phyloP scores from a whole-genome alignment of 2,113 vertebrate genomes.

The Anser cygnoides region DNA sequence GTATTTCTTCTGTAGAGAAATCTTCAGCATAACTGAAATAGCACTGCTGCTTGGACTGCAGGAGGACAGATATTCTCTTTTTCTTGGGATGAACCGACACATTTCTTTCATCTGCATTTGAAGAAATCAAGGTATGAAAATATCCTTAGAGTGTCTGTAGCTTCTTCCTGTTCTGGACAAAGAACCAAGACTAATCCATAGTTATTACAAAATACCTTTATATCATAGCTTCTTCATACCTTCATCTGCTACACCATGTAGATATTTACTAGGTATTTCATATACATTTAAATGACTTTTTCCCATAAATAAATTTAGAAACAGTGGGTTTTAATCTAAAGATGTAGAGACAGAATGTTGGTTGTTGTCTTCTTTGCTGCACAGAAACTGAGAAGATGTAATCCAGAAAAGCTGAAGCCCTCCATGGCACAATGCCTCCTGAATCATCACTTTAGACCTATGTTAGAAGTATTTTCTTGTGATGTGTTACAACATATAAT shows the following conservation, averaged over 20 bases:
- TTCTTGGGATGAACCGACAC: not conserved
- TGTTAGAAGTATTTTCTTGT: not conserved
- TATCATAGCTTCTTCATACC: not conserved
- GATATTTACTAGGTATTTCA: not conserved
- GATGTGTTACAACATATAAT: not conserved
- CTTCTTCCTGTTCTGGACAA: not conserved
- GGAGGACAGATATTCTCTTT: not conserved
- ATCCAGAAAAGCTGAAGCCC: not conserved
- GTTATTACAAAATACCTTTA: not conserved
- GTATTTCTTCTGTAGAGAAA: not conserved
- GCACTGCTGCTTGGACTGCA: not conserved
- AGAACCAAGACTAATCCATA: not conserved
- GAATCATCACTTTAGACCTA: not conserved
- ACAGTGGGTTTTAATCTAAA: not conserved
- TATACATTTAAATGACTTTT: not conserved
- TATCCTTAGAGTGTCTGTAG: not conserved
- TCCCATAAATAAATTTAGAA: too few species aligned
- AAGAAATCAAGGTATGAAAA: not conserved
- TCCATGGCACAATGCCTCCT: not conserved
- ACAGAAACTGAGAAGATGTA: not conserved
- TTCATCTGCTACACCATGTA: not conserved
- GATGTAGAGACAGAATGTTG: not conserved
- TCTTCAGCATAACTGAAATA: not conserved
- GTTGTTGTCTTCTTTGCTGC: not conserved
- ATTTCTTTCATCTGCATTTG: not conserved